Conservation (phyloP, 2,888 invertebrate genomes). For the Sarcophaga variegata region DNA sequence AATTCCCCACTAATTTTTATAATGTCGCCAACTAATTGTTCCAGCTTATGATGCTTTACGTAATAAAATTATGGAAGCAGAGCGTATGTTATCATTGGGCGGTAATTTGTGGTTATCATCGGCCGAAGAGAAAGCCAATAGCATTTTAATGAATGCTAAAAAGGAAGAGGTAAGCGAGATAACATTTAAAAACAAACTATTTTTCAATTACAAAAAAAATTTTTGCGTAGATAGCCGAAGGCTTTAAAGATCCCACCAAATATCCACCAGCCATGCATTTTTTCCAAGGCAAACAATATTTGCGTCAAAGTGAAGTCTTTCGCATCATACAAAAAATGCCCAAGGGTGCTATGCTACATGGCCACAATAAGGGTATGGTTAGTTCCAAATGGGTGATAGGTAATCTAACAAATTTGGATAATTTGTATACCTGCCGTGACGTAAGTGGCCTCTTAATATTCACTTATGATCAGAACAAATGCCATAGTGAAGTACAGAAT, state of each 20-base stretch:
- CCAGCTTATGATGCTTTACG: constrained; percentile 80
- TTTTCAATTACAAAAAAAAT: neutral
- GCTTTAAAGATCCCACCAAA: constrained; percentile 78
- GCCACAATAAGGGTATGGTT: constrained; percentile 84
- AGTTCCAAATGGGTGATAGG: constrained; percentile 83
- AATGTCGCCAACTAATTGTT: constrained; percentile 19
- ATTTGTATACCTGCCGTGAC: constrained; percentile 79
- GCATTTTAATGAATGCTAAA: constrained; percentile 81
- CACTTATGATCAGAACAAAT: constrained; percentile 77
- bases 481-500: constrained; percentile 79
- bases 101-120: constrained; percentile 79
- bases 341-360: constrained; percentile 84
- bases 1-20: neutral
- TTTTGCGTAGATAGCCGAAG: constrained; percentile 74
- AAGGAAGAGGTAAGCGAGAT: constrained; percentile 74
- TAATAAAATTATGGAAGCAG: constrained; percentile 80
- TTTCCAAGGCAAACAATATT: constrained; percentile 82
- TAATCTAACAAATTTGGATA: constrained; percentile 83
- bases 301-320: constrained; percentile 84
- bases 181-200: neutral
- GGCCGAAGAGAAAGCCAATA: constrained; percentile 80
- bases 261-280: constrained; percentile 85
- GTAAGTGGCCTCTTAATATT: constrained; percentile 78
- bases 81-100: constrained; percentile 77
- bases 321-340: constrained; percentile 84